These are phyloP conservation scores for Ichneumoninae sp. DNA, from an alignment of 2,888 invertebrate species.

Conservation along the genomic window DNA sequence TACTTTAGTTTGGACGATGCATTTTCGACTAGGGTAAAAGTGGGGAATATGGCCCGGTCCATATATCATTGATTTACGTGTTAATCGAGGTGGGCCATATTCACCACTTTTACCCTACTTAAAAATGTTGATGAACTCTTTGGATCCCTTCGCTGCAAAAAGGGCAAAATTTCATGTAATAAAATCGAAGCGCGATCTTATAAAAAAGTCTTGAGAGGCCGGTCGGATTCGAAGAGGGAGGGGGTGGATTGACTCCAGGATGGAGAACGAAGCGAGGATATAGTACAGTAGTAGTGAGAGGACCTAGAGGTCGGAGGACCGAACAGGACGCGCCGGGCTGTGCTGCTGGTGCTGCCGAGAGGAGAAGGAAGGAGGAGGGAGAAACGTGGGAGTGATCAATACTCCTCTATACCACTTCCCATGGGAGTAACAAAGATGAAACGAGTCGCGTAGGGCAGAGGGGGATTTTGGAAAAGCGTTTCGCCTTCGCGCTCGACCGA, in stretches of 20 bases:
- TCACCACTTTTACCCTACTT: not conserved
- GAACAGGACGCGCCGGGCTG: conserved; percentile 61
- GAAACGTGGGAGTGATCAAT: conserved; percentile 83
- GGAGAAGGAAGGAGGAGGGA: conserved; percentile 72
- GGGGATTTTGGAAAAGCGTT: conserved; percentile 50
- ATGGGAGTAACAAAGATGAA: conserved; percentile 78
- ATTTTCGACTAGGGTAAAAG: no score
- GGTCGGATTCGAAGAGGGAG: conserved; percentile 49
- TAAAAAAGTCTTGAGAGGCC: not conserved
- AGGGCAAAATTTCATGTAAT: not conserved
- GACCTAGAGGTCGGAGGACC: conserved; percentile 65
- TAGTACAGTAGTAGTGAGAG: conserved; percentile 35
- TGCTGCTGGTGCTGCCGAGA: conserved; percentile 58
- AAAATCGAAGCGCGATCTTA: not conserved
- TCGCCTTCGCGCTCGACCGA: not conserved
- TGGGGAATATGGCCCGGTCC: no score
- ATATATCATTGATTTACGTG: no score
- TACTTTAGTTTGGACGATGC: not conserved
- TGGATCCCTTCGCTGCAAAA: not conserved
- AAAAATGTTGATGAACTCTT: not conserved
- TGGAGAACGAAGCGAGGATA: conserved; percentile 44
- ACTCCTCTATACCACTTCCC: conserved; percentile 80
- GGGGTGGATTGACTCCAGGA: conserved; percentile 48
- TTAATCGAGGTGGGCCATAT: no score
- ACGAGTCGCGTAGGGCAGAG: conserved; percentile 67